Evolutionary conservation across 2,113 vertebrate species (phyloP).

Genomic region (Boulengeromyrus knoepffleri): DNA sequence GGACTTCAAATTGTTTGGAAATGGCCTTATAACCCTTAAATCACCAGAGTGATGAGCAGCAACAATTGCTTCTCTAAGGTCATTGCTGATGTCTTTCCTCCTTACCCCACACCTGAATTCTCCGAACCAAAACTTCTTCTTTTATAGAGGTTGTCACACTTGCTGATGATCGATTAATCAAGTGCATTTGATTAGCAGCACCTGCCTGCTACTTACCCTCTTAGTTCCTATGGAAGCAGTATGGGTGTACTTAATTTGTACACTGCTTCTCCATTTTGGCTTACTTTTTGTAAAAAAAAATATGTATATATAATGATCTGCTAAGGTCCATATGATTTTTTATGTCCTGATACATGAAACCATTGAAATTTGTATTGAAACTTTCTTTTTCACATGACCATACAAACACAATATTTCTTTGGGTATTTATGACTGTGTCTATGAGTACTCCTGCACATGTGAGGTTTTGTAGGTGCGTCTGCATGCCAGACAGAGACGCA

Average conservation of each 20-base stretch:
- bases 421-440: not conserved
- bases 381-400: not conserved
- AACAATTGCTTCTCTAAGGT: not conserved
- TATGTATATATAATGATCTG: not conserved
- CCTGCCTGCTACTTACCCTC: not conserved
- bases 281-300: not conserved
- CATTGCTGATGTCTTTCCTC: not conserved
- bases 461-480: not conserved
- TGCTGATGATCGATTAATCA: not conserved
- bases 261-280: not conserved
- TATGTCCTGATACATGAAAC: not conserved
- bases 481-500: not conserved
- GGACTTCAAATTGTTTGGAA: not conserved
- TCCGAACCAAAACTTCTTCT: too few species aligned
- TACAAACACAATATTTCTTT: not conserved
- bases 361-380: not conserved
- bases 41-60: not conserved
- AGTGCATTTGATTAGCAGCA: not conserved
- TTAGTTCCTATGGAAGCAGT: not conserved
- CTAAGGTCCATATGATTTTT: not conserved
- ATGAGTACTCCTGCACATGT: not conserved
- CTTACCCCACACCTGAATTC: not conserved
- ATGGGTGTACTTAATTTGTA: not conserved
- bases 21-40: not conserved
- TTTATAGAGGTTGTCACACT: too few species aligned